Conservation (phyloP, 35 echinoderm and acorn worm species). For the Apostichopus japonicus region DNA sequence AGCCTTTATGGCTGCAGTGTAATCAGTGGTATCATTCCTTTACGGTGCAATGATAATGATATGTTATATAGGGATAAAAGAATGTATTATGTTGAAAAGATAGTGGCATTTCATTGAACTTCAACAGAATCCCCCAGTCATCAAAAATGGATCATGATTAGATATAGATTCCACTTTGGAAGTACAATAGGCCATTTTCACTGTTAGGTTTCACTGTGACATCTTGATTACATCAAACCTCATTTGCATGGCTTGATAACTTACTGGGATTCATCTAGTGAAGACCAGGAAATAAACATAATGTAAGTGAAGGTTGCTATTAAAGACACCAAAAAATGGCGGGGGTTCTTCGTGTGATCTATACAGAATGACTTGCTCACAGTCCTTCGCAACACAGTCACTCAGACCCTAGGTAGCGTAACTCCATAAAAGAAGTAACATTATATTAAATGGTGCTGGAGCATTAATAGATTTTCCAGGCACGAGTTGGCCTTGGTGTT, state of each 20-base stretch:
- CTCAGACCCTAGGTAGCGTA: background rate
- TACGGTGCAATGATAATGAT: no score
- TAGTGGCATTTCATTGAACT: no score
- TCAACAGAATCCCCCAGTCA: no score
- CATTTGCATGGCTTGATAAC: background rate
- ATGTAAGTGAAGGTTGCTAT: background rate
- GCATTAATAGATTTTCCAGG: constrained; percentile 2
- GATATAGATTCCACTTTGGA: no score
- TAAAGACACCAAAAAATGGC: background rate
- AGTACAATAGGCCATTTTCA: no score
- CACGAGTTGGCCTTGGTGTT: background rate
- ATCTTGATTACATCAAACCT: no score
- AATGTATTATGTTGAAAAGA: no score
- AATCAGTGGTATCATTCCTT: no score
- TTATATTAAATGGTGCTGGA: background rate
- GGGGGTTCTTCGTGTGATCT: background rate
- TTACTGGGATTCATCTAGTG: background rate
- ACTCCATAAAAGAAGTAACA: background rate
- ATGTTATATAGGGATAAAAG: no score
- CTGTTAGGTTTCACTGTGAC: no score
- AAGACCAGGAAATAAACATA: background rate
- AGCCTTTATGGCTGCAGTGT: no score
- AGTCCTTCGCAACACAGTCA: background rate
- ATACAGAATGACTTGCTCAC: background rate
- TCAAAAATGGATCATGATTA: no score